These are phyloP conservation scores for Galendromus occidentalis DNA, from an alignment of 1,140 invertebrate genomes.

Conservation along the genomic window DNA sequence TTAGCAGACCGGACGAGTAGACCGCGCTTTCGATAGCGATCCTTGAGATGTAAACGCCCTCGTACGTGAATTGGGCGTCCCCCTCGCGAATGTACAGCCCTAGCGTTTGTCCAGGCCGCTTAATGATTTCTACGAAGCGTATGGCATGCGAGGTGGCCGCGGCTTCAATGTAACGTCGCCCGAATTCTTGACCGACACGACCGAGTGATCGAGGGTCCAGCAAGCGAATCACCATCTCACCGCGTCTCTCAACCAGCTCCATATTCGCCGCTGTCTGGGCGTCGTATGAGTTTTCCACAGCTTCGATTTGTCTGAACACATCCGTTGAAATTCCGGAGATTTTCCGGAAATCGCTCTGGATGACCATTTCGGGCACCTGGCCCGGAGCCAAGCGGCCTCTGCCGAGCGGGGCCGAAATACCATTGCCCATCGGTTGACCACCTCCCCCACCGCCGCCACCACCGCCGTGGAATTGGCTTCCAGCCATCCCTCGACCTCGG, in stretches of 20 bases:
- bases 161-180: slow-evolving; percentile 17
- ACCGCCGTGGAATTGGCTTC: slow-evolving; percentile 12
- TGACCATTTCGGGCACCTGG: slow-evolving; percentile 55
- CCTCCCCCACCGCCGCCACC: neutral
- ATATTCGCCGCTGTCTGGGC: slow-evolving; percentile 58
- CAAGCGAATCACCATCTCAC: slow-evolving; percentile 81
- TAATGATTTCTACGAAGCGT: slow-evolving; percentile 94
- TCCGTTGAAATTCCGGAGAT: slow-evolving; percentile 81
- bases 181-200: slow-evolving; percentile 47
- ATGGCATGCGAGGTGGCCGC: slow-evolving; percentile 33
- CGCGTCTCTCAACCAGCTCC: slow-evolving; percentile 67
- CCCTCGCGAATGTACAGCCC: slow-evolving; percentile 94
- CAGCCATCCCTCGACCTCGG: slow-evolving; percentile 14
- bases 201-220: slow-evolving; percentile 57
- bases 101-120: slow-evolving; percentile 90
- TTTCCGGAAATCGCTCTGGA: slow-evolving; percentile 80
- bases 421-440: neutral
- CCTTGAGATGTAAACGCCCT: slow-evolving; percentile 93
- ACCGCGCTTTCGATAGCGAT: slow-evolving; percentile 91
- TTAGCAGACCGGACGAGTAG: slow-evolving; percentile 82
- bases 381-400: neutral
- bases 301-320: slow-evolving; percentile 87
- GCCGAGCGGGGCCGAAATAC: neutral
- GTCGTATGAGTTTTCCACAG: slow-evolving; percentile 81
- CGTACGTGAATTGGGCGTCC: slow-evolving; percentile 71